phyloP scores from a whole-genome alignment of 92 coral and sea anemone genomes.

The Virgularia gustaviana region DNA sequence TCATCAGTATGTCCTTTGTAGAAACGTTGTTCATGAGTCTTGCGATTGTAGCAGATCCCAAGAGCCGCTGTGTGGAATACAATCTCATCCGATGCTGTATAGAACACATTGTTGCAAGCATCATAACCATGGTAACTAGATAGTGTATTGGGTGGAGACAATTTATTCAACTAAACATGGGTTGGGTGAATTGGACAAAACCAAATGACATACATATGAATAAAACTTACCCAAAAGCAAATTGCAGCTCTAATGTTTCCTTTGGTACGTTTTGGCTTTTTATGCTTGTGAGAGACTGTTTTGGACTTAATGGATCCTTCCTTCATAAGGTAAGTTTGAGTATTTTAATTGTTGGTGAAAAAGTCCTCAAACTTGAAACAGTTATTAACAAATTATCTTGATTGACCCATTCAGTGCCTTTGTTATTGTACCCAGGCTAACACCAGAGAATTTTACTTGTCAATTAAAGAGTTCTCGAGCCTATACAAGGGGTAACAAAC shows the following conservation, averaged over 20 bases:
- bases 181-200: background rate
- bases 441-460: no score
- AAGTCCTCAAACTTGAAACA: no score
- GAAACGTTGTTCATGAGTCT: conserved; percentile 83
- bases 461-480: no score
- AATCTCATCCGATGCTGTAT: conserved; percentile 89
- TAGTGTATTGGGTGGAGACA: background rate
- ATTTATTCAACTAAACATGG: background rate
- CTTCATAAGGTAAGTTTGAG: background rate
- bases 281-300: conserved; percentile 50
- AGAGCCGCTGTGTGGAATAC: conserved; percentile 94
- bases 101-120: conserved; percentile 94
- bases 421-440: no score
- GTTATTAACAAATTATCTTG: no score
- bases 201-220: background rate
- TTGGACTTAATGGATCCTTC: conserved; percentile 26
- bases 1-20: conserved; percentile 95
- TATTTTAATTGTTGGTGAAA: no score
- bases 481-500: no score
- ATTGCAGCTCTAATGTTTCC: conserved; percentile 84
- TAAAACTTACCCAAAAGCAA: conserved; percentile 90
- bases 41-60: conserved; percentile 77
- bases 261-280: conserved; percentile 57
- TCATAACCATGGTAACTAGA: conserved; percentile 98
- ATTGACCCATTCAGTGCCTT: no score